phyloP scores from a whole-genome alignment of 2,888 invertebrate species.

The Fragum fragum region DNA sequence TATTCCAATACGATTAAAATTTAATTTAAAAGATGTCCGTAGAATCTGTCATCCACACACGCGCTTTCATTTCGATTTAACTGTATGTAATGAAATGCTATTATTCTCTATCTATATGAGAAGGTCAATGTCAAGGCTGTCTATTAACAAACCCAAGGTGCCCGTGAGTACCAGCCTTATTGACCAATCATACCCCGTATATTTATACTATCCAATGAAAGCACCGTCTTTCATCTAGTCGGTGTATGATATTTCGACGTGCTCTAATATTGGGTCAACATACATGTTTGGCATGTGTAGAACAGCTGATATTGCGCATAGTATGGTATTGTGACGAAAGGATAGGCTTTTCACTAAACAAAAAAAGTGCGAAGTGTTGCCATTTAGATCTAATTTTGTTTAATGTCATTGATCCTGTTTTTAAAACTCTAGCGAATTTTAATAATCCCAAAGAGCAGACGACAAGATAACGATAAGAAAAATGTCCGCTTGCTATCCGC shows the following conservation, averaged over 20 bases:
- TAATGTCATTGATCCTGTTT: not conserved
- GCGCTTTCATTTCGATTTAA: constrained; percentile 3
- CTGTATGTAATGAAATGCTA: not conserved
- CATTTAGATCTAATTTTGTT: not conserved
- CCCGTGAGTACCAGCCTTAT: not conserved
- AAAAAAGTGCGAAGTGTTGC: not conserved
- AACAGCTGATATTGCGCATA: not conserved
- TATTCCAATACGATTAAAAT: not conserved
- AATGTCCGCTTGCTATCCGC: too few relatives aligned
- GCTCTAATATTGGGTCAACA: not conserved
- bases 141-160: not conserved
- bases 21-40: not conserved
- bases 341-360: not conserved
- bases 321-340: not conserved
- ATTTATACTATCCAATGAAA: not conserved
- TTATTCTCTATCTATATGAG: not conserved
- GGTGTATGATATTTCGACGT: not conserved
- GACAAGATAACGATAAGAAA: too few relatives aligned
- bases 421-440: too few relatives aligned
- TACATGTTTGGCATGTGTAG: not conserved
- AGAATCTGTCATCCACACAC: not conserved
- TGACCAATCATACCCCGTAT: not conserved
- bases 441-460: too few relatives aligned
- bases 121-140: not conserved
- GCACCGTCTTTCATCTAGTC: not conserved